Evolutionary conservation across 2,113 vertebrate genomes (phyloP), one percentile per base, ranked within the genome.

Genomic region (Ammodytes marinus): DNA sequence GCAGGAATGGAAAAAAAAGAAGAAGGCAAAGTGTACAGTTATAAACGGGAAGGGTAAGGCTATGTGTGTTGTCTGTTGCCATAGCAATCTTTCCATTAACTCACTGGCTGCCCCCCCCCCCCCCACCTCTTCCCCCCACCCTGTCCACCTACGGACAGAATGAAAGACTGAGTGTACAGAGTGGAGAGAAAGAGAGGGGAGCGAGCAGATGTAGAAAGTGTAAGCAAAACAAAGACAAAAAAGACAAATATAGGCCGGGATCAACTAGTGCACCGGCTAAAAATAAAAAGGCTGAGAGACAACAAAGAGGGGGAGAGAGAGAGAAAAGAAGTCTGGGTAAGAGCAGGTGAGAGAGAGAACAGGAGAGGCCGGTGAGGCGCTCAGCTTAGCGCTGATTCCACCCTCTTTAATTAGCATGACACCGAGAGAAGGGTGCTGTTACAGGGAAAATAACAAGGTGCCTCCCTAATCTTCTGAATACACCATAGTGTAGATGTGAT

Each of bases 41-140:
- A 74, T 42, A 88, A 94, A 88, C 71, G 64, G 83, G 88, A 91
- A 92, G 87, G 73, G 72, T 47, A 69, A 50, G 68, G 75, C 72
- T 86, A 13, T 86, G 80, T 85, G 86, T 90, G 74, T 84, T 27
- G 88, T 91, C 90, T 91, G 92, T 95, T 91, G 74, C 93, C 86
- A 91, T 89, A 84, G 91, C 72, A 83, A 91, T 88, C 71, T 92
- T 93, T 94, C 92, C 91, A 93, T 93, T 84, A 87, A 92, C 76
- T 95, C 92, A 94, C 85, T 53, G 80, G 69, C 80, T 74, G 59
- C 78, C 83, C 65, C 84, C 91, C 92, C 92, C 92, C 87, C 91
- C 92, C 88, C 82, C n/a, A n/a, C n/a, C n/a, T n/a, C n/a, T n/a
- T n/a, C 92, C 87, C 91, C 92, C 88, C 82, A 74, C 81, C 83